Evolutionary conservation across 2,888 invertebrate genomes (phyloP), one percentile per base, ranked within the genome.

Genomic region (Drosophila pullipes): DNA sequence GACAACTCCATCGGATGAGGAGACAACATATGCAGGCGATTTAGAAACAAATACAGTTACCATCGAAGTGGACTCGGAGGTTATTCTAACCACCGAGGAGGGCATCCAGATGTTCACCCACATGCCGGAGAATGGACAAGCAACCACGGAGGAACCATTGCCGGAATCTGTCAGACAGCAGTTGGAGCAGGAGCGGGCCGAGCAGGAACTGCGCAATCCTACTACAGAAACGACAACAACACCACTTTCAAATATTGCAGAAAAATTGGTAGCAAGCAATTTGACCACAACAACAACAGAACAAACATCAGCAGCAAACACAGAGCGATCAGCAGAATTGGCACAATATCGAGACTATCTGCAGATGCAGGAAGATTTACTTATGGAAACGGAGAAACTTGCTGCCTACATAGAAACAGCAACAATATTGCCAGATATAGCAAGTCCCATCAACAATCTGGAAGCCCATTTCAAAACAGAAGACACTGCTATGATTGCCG

Each of bases 71-170:
- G 80, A 85, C 4, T 13, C 72, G 0, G 78, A 83, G 4, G 9
- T 65, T 7, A 76, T 88, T 4, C 31, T 82, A 7, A 85, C 78
- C 50, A 85, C 85, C 6, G 72, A 78, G 22, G 72, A 82, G n/a
- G 62, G 54, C 31, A 0, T 39, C 0, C 52, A 65, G 41, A 10
- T 37, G 30, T 80, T 78, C 10, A 80, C 83, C 2, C 63, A 82
- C 0, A 58, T 57, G 37, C 50, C 70, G 0, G 76, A 69, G 11
- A 50, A 35, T 39, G 58, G 33, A 0, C 16, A 33, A 0, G n/a
- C 33, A 0, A 59, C 61, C 7, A 88, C 89, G 1, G 85, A 88
- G 58, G 73, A 82, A 7, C 74, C 85, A 10, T 57, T 88, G 58
- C 74, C 76, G 9, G 82, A 84, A 0, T 85, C 83, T 2, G 86